Percentiles rank a stretch among this genome's conserved stretches.
phyloP scores from a whole-genome alignment of 2,113 vertebrate species.

The Nestor notabilis region DNA sequence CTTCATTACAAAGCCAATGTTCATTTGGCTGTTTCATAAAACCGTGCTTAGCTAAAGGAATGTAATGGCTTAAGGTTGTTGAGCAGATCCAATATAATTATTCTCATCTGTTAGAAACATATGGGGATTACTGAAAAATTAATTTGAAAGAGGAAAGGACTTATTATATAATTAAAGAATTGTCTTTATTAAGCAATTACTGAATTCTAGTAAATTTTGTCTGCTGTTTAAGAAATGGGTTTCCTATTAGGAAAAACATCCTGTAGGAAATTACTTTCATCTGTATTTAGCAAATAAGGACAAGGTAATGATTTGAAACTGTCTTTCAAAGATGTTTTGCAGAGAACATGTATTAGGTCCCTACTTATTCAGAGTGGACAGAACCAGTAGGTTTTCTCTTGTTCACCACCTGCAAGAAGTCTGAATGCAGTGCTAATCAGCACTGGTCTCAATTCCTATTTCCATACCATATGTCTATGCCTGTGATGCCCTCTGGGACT shows the following conservation, averaged over 20 bases:
- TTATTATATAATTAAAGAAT: neutral
- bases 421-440: neutral
- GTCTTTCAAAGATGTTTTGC: neutral
- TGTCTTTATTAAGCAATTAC: neutral
- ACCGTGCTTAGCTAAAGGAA: neutral
- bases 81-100: neutral
- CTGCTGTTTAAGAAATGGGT: neutral
- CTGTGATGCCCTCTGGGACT: neutral
- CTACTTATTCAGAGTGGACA: neutral
- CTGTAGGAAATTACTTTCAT: neutral
- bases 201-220: neutral
- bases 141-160: neutral
- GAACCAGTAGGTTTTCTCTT: neutral
- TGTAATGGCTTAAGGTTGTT: neutral
- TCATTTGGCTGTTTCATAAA: neutral
- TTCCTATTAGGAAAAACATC: neutral
- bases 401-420: neutral
- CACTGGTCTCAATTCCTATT: neutral
- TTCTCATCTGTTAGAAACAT: neutral
- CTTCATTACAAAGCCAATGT: neutral
- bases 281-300: neutral
- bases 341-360: neutral
- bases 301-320: neutral
- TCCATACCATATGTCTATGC: too few relatives aligned
- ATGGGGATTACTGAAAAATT: neutral